Percentiles rank a stretch among this genome's conserved stretches.
Conservation (phyloP, 2,888 invertebrate species). For the Cosmia trapezina region DNA sequence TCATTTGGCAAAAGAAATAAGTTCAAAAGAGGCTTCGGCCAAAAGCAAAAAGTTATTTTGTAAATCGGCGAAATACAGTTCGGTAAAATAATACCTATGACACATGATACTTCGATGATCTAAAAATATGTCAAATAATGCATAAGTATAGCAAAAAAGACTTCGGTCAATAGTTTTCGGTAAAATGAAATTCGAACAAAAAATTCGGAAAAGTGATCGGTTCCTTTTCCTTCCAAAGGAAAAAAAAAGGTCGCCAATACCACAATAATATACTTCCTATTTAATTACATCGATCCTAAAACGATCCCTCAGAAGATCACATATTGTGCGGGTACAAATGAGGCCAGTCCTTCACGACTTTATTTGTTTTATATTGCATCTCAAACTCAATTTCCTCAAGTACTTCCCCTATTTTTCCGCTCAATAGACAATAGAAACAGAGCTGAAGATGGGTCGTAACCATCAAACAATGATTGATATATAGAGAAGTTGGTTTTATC, state of each 20-base stretch:
- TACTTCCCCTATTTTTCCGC: slow-evolving; percentile 48
- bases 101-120: too few relatives aligned
- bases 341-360: slow-evolving; percentile 29
- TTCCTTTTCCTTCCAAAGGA: not conserved
- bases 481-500: slow-evolving; percentile 69
- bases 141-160: too few relatives aligned
- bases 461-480: slow-evolving; percentile 70
- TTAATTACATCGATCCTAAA: slow-evolving; percentile 43
- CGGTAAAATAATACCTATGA: too few relatives aligned
- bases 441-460: slow-evolving; percentile 47
- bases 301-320: slow-evolving; percentile 22
- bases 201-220: too few relatives aligned
- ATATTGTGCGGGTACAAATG: slow-evolving; percentile 38
- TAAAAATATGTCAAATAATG: too few relatives aligned
- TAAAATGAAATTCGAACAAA: too few relatives aligned
- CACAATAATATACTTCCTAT: slow-evolving; percentile 19
- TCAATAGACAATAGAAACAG: slow-evolving; percentile 64
- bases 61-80: too few relatives aligned
- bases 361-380: slow-evolving; percentile 52
- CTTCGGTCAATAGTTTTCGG: too few relatives aligned
- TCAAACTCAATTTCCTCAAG: slow-evolving; percentile 44
- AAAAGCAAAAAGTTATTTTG: too few relatives aligned
- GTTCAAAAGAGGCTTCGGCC: too few relatives aligned
- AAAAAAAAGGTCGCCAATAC: slow-evolving; percentile 18
- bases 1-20: too few relatives aligned